Percentiles rank a stretch among this genome's conserved stretches.
Evolutionary conservation across 2,888 invertebrate species (phyloP).

Genomic region (Cecidostiba fungosa): DNA sequence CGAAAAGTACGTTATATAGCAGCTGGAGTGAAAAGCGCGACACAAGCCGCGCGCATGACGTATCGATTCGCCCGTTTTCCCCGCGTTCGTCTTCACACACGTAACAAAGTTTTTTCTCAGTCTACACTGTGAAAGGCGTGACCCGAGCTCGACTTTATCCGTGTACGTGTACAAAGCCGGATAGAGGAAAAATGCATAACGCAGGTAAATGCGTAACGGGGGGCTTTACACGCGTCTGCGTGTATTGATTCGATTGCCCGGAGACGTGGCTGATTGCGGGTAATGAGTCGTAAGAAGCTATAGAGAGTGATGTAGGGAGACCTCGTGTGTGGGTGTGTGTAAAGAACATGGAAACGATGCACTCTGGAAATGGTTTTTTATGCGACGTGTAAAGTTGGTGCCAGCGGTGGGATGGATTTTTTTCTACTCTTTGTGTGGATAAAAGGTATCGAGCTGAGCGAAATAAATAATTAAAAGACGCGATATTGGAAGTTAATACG

Average conservation of each 20-base stretch:
- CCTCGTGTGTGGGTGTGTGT: too few relatives aligned
- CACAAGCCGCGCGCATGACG: slow-evolving; percentile 20
- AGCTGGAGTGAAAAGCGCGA: neutral
- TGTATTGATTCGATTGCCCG: neutral
- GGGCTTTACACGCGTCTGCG: neutral
- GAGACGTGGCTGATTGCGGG: neutral
- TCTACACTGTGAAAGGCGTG: slow-evolving; percentile 21
- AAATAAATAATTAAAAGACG: neutral
- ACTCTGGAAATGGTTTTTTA: too few relatives aligned
- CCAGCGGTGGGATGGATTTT: neutral
- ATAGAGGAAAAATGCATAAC: neutral
- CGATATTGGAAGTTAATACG: neutral
- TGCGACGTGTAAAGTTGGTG: neutral
- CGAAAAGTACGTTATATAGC: neutral
- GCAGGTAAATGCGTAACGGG: neutral
- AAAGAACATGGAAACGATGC: neutral
- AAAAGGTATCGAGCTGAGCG: neutral
- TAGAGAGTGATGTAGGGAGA: neutral
- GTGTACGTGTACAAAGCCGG: neutral
- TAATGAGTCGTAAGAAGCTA: slow-evolving; percentile 1
- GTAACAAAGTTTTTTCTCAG: too few relatives aligned
- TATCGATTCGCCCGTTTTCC: slow-evolving; percentile 39
- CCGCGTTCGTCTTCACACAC: slow-evolving; percentile 7
- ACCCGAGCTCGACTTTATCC: slow-evolving; percentile 12
- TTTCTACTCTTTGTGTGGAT: neutral